Percentiles rank a stretch among this genome's conserved stretches.
Conservation (phyloP, 2,797 vertebrate species). For the Enteromius viviparus region DNA sequence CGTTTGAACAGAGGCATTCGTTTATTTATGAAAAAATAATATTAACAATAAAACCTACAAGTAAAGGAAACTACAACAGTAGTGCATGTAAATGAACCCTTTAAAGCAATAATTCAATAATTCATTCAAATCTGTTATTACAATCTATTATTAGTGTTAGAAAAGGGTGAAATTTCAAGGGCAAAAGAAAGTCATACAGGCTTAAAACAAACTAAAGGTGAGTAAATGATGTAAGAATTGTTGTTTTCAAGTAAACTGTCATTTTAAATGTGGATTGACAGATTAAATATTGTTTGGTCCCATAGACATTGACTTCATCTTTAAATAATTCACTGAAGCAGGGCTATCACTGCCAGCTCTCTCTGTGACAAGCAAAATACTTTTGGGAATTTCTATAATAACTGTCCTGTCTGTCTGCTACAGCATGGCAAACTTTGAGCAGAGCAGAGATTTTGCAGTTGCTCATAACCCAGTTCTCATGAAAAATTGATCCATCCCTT, state of each 20-base stretch:
- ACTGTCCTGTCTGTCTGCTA: constrained; percentile 16
- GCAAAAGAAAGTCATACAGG: not conserved
- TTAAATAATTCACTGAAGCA: constrained; percentile 24
- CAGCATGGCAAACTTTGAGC: constrained; percentile 20
- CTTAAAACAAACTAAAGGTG: not conserved
- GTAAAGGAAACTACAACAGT: not conserved
- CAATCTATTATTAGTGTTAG: no score
- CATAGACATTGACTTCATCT: not conserved
- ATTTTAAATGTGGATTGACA: not conserved
- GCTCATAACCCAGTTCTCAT: constrained; percentile 53
- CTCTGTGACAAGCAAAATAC: not conserved
- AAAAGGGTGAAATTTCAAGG: not conserved
- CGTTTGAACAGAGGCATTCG: not conserved
- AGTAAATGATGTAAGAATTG: not conserved
- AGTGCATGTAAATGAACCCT: not conserved
- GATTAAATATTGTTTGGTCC: not conserved
- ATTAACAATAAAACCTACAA: not conserved
- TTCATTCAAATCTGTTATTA: no score
- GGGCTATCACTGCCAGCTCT: constrained; percentile 4
- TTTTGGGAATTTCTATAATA: constrained; percentile 18
- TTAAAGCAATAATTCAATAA: not conserved
- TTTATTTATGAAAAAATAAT: not conserved
- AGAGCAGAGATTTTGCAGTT: constrained; percentile 19
- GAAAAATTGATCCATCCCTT: constrained; percentile 53
- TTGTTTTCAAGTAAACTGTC: not conserved